Conservation (phyloP, 2,113 vertebrate species). For the Pachyramphus minor region DNA sequence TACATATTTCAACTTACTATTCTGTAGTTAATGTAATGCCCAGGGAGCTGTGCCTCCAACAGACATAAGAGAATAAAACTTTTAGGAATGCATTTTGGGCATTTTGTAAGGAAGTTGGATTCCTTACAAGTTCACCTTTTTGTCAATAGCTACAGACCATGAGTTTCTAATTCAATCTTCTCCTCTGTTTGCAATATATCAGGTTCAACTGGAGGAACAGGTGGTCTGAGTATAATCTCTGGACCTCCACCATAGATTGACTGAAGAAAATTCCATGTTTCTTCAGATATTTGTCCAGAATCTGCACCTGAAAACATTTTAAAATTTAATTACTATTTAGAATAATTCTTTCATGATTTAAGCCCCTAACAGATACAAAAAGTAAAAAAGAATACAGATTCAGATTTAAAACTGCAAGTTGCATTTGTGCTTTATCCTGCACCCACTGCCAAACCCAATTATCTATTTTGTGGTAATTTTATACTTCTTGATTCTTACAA, state of each 20-base stretch:
- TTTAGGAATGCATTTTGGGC: constrained; percentile 71
- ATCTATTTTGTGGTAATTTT: not conserved
- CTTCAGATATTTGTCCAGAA: constrained; percentile 98
- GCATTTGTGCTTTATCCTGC: not conserved
- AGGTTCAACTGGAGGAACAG: constrained; percentile 79
- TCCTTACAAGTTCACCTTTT: constrained; percentile 38
- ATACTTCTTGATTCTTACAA: not conserved
- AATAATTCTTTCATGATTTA: not conserved
- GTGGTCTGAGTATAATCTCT: constrained; percentile 88
- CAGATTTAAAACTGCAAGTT: not conserved
- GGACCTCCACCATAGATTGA: constrained; percentile 94
- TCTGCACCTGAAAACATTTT: constrained; percentile 83
- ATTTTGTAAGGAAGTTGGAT: constrained; percentile 67
- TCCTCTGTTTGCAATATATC: constrained; percentile 86
- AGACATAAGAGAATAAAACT: constrained; percentile 57
- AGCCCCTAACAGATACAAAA: not conserved
- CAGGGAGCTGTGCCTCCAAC: constrained; percentile 51
- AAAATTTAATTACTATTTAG: not conserved
- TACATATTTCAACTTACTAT: constrained; percentile 60
- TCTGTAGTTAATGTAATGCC: constrained; percentile 69
- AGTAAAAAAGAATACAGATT: not conserved
- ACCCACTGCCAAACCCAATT: not conserved
- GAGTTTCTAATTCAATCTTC: constrained; percentile 96
- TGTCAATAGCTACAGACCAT: constrained; percentile 78
- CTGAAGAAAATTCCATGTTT: constrained; percentile 97